Conservation (phyloP, 2,888 invertebrate genomes). For the Rhimphoctona megacephalus region DNA sequence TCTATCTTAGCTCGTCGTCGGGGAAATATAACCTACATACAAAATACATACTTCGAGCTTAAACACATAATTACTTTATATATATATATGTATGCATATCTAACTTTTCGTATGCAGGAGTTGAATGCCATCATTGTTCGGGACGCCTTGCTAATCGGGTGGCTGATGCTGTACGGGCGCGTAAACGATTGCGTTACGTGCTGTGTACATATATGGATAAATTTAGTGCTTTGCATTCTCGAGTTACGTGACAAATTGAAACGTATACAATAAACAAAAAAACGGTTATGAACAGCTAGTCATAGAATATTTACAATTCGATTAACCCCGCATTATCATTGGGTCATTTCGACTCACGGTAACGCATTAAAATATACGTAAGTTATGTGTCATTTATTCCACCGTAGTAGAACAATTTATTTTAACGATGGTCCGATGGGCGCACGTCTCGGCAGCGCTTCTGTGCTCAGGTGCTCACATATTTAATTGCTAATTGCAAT, state of each 20-base stretch:
- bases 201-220: constrained; percentile 14
- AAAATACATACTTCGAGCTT: constrained; percentile 23
- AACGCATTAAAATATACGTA: not conserved
- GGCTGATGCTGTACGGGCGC: constrained; percentile 45
- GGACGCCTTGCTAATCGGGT: constrained; percentile 61
- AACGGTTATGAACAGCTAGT: not conserved
- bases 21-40: not conserved
- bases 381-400: not conserved
- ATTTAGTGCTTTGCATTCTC: not conserved
- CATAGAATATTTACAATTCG: not conserved
- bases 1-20: constrained; percentile 35
- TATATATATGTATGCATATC: too few relatives aligned
- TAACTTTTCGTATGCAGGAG: constrained; percentile 8
- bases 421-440: not conserved
- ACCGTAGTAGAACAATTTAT: not conserved
- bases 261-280: not conserved
- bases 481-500: constrained; percentile 13
- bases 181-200: constrained; percentile 56
- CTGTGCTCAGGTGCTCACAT: not conserved
- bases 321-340: not conserved
- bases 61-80: constrained; percentile 4
- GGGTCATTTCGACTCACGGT: not conserved
- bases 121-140: constrained; percentile 61
- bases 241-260: constrained; percentile 37
- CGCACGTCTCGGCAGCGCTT: not conserved